Evolutionary conservation across 2,113 vertebrate species (phyloP).

Genomic region (Parus major): DNA sequence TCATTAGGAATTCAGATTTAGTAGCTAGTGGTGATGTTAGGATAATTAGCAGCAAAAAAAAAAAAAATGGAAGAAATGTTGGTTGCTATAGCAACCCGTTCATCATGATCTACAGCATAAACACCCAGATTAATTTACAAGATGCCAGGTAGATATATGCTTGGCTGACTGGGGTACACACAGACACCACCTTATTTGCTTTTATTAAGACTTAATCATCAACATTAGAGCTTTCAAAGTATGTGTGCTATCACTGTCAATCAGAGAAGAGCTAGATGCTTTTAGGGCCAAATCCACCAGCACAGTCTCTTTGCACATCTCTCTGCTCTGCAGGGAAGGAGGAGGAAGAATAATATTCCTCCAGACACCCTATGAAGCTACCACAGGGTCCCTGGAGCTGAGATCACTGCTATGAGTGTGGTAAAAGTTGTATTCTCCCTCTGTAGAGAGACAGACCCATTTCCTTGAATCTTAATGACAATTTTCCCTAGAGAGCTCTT

Average conservation of each 20-base stretch:
- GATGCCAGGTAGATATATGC: constrained; percentile 79
- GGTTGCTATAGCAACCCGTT: constrained; percentile 84
- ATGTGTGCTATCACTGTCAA: constrained; percentile 77
- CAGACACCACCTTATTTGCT: constrained; percentile 81
- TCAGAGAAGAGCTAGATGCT: constrained; percentile 65
- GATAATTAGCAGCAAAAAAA: constrained; percentile 75
- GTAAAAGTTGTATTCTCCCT: neutral
- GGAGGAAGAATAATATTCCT: neutral
- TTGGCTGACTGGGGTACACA: constrained; percentile 76
- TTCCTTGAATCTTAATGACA: neutral
- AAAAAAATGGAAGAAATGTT: constrained; percentile 77
- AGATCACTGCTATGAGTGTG: neutral
- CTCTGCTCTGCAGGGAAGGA: neutral
- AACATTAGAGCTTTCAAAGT: constrained; percentile 77
- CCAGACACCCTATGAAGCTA: neutral
- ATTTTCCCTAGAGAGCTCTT: neutral
- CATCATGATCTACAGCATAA: constrained; percentile 85
- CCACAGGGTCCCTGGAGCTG: neutral
- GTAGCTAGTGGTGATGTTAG: constrained; percentile 80
- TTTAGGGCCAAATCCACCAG: constrained; percentile 48
- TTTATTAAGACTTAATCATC: constrained; percentile 81
- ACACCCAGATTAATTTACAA: constrained; percentile 83
- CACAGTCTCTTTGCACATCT: neutral
- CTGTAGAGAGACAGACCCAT: neutral
- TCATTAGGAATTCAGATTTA: constrained; percentile 85